A percentile compares a stretch with the other conserved stretches of the same genome.
phyloP scores from a whole-genome alignment of 2,113 vertebrate genomes.

The Elephas maximus region DNA sequence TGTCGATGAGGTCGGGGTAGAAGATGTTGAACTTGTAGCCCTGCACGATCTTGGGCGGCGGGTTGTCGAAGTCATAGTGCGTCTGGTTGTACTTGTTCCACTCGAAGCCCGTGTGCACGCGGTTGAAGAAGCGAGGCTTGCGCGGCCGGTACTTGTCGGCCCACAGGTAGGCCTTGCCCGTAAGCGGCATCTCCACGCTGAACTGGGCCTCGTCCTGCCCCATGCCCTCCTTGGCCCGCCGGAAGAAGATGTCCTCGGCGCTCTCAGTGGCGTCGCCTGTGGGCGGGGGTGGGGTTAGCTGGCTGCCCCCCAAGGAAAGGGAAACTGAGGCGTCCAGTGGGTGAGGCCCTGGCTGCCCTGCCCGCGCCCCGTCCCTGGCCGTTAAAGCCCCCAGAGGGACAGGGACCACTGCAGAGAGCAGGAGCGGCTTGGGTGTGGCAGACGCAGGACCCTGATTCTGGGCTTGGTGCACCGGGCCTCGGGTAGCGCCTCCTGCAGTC shows the following conservation, averaged over 20 bases:
- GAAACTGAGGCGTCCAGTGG: fast-evolving
- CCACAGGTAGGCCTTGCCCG: slow-evolving; percentile 98
- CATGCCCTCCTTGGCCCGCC: slow-evolving; percentile 97
- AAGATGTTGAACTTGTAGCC: slow-evolving; percentile 99
- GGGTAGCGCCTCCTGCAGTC: too few species aligned
- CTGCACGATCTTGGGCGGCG: slow-evolving; percentile 98
- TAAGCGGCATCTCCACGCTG: slow-evolving; percentile 97
- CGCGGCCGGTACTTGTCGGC: slow-evolving; percentile 98
- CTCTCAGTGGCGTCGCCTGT: slow-evolving; percentile 95
- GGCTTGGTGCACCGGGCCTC: too few species aligned
- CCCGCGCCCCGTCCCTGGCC: too few species aligned
- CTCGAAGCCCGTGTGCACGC: slow-evolving; percentile 98
- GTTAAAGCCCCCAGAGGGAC: too few species aligned
- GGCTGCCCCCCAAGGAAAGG: background rate
- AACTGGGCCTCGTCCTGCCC: slow-evolving; percentile 97
- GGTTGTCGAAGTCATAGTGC: slow-evolving; percentile 99
- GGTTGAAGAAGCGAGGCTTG: slow-evolving; percentile 99
- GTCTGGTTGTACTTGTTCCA: slow-evolving; percentile 99
- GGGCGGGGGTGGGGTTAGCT: background rate
- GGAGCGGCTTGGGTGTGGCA: too few species aligned
- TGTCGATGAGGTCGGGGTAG: slow-evolving; percentile 98
- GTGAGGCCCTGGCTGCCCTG: background rate
- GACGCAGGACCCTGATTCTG: too few species aligned
- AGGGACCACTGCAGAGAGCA: background rate
- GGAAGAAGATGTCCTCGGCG: slow-evolving; percentile 96